Evolutionary conservation across 2,113 vertebrate genomes (phyloP), one percentile per base, ranked within the genome.

Genomic region (Lontra canadensis): DNA sequence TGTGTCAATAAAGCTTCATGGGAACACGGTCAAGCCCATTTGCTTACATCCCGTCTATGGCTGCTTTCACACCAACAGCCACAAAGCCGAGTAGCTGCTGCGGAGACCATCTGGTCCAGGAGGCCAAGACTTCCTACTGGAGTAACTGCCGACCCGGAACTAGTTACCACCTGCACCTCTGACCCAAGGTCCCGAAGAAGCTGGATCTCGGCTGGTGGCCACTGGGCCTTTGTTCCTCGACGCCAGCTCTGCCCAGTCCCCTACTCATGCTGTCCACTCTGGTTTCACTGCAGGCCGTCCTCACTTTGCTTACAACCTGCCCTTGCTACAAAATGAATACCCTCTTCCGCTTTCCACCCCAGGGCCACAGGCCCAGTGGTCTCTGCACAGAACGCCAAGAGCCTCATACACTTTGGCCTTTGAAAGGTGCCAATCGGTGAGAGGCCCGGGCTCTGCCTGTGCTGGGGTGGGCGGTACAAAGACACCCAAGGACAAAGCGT

Each of bases 131-230:
- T 52, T 71, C 82, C 82, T n/a, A 31, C 42, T 3, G 8, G 44
- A 34, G n/a, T 17, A 42, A 18, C 9, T 3, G 44, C 31, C 11
- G 26, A 23, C 34, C 29, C 47, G 15, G 10, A 71, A 39, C 25
- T 14, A 11, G 63, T 7, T 0, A 0, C 47, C 29, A 85, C 26
- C 63, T 25, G 55, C 82, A 25, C 25, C 36, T 39, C 18, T 44
- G 6, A 55, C 14, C 1, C 0, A 36, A 36, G 61, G 34, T n/a
- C 36, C 52, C 1, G 3, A 1, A 3, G 80, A 25, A 86, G 74
- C 36, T 59, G 52, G 73, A 61, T 3, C 57, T 71, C 7, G 0
- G 36, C 34, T 6, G 55, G 79, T 0, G 1, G 79, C 52, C 39
- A 18, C 1, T 42, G 23, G n/a, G 11, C 1, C 13, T 65, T 74